Conservation (phyloP, 23 tunicate genomes). For the Oikopleura vanhoeffeni region DNA sequence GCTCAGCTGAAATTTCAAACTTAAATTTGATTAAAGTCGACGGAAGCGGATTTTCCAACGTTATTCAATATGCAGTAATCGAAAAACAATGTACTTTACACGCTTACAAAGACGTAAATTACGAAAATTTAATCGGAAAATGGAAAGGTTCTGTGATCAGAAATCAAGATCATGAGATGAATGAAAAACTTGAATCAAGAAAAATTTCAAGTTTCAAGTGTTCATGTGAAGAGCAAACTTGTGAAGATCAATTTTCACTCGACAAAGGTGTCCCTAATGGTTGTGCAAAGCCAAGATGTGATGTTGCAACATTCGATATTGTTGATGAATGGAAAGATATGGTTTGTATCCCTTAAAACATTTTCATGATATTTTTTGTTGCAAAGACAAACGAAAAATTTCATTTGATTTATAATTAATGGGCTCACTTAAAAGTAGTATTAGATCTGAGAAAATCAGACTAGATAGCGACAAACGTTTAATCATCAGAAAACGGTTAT, state of each 20-base stretch:
- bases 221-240: not conserved
- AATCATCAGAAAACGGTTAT: no score
- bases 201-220: not conserved
- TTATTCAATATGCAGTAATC: not conserved
- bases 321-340: not conserved
- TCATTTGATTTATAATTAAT: no score
- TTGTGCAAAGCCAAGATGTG: not conserved
- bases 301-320: not conserved
- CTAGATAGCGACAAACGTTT: no score
- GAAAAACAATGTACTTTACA: not conserved
- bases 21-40: no score
- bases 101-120: not conserved
- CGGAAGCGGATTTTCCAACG: no score
- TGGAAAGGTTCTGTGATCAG: not conserved
- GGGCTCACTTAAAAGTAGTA: no score
- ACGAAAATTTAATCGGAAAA: not conserved
- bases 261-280: not conserved
- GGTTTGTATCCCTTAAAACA: no score
- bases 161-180: not conserved
- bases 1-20: no score
- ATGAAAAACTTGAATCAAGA: not conserved
- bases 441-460: no score
- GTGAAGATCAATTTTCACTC: not conserved
- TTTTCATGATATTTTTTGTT: no score
- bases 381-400: no score